phyloP scores from a whole-genome alignment of 2,797 vertebrate species.

The Gallinago stenura region DNA sequence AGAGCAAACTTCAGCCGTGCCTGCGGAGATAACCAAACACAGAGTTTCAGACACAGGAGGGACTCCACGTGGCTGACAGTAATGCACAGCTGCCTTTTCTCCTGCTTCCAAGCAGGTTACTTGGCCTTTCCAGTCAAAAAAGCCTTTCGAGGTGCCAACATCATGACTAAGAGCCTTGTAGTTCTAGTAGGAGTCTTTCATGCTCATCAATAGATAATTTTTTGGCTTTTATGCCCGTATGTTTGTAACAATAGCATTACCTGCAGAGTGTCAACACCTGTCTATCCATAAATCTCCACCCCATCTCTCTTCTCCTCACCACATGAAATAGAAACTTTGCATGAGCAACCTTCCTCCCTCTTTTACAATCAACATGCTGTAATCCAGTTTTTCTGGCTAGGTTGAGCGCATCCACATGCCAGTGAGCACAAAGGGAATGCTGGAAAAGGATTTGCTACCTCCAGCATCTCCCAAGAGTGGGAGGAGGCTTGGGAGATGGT shows the following conservation, averaged over 20 bases:
- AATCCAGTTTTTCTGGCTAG: conserved; percentile 55
- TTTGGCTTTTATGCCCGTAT: not conserved
- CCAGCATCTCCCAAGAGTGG: not conserved
- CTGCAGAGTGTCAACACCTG: conserved; percentile 11
- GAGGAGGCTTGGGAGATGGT: not conserved
- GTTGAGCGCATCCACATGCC: not conserved
- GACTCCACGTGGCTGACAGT: not conserved
- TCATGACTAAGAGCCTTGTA: not conserved
- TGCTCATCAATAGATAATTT: not conserved
- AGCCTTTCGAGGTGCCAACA: not conserved
- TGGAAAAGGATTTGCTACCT: not conserved
- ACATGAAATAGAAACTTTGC: conserved; percentile 19
- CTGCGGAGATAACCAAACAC: not conserved
- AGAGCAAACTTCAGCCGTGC: not conserved
- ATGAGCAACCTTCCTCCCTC: not conserved
- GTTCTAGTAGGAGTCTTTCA: conserved; percentile 3
- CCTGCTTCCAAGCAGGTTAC: not conserved
- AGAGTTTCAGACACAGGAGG: not conserved
- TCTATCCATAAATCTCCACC: not conserved
- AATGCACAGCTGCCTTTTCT: not conserved
- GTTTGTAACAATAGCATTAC: conserved; percentile 20
- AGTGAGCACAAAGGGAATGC: not conserved
- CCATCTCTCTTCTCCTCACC: not conserved
- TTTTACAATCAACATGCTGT: not conserved
- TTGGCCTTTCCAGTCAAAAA: conserved; percentile 12